Evolutionary conservation across 2,888 invertebrate species (phyloP).

Genomic region (Leistus spinibarbis): DNA sequence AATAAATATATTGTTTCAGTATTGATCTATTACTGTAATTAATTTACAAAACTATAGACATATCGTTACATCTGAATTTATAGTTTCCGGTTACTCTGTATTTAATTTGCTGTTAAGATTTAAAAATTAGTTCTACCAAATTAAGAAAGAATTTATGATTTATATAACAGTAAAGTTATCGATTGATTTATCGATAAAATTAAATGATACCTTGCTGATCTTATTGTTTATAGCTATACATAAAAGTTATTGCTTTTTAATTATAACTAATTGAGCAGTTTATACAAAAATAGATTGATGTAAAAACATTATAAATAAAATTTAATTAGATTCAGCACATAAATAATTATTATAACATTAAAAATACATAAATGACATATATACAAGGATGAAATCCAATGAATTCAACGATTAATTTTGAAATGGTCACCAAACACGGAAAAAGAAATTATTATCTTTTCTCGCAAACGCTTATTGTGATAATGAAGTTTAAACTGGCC

Average conservation of each 20-base stretch:
- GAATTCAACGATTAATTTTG: too few relatives aligned
- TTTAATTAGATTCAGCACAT: not conserved
- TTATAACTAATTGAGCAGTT: not conserved
- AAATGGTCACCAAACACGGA: too few relatives aligned
- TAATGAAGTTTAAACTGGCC: not conserved
- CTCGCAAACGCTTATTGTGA: not conserved
- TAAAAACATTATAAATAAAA: not conserved
- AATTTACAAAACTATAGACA: too few relatives aligned
- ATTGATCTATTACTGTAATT: too few relatives aligned
- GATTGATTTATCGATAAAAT: not conserved
- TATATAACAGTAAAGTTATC: not conserved
- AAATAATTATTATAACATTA: not conserved
- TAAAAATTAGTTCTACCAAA: not conserved
- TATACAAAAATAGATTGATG: not conserved
- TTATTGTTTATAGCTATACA: not conserved
- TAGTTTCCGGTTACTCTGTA: not conserved
- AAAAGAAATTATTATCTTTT: not conserved
- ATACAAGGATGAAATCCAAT: too few relatives aligned
- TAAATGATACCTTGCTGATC: not conserved
- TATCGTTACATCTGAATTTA: not conserved
- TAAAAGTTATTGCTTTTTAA: not conserved
- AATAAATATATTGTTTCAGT: too few relatives aligned
- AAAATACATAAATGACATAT: not conserved
- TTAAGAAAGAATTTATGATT: not conserved
- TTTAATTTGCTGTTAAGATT: not conserved